Evolutionary conservation across 2,888 invertebrate genomes (phyloP), one percentile per base, ranked within the genome.

Genomic region (Spicauda simplicius): DNA sequence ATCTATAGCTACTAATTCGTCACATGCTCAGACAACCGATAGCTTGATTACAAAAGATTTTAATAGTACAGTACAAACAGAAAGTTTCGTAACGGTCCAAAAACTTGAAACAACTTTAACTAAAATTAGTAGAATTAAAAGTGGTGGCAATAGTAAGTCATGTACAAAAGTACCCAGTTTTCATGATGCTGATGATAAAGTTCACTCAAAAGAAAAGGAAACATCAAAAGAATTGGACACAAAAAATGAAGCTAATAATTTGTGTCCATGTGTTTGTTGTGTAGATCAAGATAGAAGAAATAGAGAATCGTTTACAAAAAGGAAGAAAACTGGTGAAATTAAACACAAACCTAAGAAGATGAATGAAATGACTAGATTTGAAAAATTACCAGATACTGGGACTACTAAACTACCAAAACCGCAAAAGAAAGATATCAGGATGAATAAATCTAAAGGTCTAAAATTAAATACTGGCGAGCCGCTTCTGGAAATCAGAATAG

Each of bases 401-500:
- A 55, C 5, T n/a, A 45, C 30, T 10, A 65, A 60, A n/a, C 14
- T 33, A 19, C 45, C 59, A n/a, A 59, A 54, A 19, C 4, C 18
- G 5, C 48, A 30, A 50, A 19, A 66, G 33, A 61, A 64, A 66
- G 56, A 60, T 45, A 63, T 54, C 77, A 72, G 66, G 10, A 70
- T 67, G 41, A 67, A 62, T 45, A 19, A 53, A 41, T 20, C 6
- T 20, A 67, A 57, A 19, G 62, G 62, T 1, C 18, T 57, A n/a
- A 62, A 52, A 52, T 16, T 53, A 20, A 69, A 56, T 18, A 63
- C 71, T 2, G 69, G 70, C 3, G 74, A 73, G 11, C 77, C 78
- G 2, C 74, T 74, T 48, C 63, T 86, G 52, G 78, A 84, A 56
- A 85, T 85, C 16, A 79, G 77, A 53, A 81, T 85, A 33, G 82